phyloP scores from a whole-genome alignment of 1,140 invertebrate genomes.

The Trachymyrmex cornetzi region DNA sequence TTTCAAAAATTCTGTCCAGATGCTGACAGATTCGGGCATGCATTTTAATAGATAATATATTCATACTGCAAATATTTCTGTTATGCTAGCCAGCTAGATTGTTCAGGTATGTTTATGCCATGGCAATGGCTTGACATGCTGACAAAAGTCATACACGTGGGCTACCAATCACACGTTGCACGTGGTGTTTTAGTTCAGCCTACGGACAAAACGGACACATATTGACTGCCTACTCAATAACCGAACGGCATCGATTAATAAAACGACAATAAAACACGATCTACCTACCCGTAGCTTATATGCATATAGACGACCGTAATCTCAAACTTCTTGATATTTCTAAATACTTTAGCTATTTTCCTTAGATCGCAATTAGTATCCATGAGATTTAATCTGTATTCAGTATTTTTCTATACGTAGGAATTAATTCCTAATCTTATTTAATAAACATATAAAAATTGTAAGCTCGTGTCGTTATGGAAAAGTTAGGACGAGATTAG shows the following conservation, averaged over 20 bases:
- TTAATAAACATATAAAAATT: constrained; percentile 9
- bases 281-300: constrained; percentile 35
- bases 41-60: constrained; percentile 28
- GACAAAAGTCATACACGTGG: constrained; percentile 70
- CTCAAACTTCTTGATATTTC: constrained; percentile 2
- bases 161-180: constrained; percentile 58
- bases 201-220: constrained; percentile 31
- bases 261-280: constrained; percentile 76
- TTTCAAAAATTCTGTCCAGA: neutral
- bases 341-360: neutral
- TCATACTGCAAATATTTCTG: constrained; percentile 23
- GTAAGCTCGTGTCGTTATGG: neutral
- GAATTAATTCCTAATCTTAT: neutral
- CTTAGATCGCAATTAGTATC: constrained; percentile 12
- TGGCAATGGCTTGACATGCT: constrained; percentile 30
- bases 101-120: constrained; percentile 6
- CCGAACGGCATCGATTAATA: constrained; percentile 72
- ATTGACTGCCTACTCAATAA: constrained; percentile 69
- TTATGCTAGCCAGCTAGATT: constrained; percentile 15
- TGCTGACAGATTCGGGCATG: neutral
- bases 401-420: neutral
- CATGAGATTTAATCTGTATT: neutral
- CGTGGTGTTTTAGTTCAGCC: constrained; percentile 59
- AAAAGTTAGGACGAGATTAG: neutral
- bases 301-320: constrained; percentile 31